Evolutionary conservation across 2,888 invertebrate genomes (phyloP).

Genomic region (Acheta domesticus): DNA sequence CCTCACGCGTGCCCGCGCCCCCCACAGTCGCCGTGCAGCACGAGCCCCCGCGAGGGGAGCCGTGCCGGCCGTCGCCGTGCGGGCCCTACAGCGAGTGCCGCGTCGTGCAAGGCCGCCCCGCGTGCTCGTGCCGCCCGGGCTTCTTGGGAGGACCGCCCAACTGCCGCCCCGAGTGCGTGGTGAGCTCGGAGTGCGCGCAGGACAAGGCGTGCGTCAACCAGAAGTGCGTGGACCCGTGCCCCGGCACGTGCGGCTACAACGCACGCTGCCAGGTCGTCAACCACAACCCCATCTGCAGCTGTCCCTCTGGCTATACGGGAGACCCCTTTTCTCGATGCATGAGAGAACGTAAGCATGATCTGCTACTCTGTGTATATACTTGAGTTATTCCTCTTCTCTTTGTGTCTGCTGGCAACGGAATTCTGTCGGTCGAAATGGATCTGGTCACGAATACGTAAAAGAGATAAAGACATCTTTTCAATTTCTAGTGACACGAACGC

Average conservation of each 20-base stretch:
- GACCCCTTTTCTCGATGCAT: constrained; percentile 77
- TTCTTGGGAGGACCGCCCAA: constrained; percentile 76
- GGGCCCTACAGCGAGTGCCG: constrained; percentile 43
- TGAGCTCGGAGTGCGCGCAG: constrained; percentile 77
- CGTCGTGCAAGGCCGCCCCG: constrained; percentile 58
- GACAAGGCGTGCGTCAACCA: constrained; percentile 76
- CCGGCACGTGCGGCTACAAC: constrained; percentile 76
- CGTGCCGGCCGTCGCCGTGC: constrained; percentile 42
- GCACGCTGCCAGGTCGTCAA: constrained; percentile 79
- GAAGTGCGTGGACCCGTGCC: constrained; percentile 78
- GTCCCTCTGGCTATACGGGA: constrained; percentile 68
- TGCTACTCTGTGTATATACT: neutral
- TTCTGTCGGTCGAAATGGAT: too few relatives aligned
- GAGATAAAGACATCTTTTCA: too few relatives aligned
- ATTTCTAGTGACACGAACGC: too few relatives aligned
- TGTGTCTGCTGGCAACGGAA: too few relatives aligned
- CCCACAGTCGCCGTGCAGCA: constrained; percentile 21
- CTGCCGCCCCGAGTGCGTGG: constrained; percentile 77
- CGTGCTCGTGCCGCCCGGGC: constrained; percentile 74
- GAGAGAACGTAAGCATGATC: constrained; percentile 59
- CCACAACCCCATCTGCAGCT: constrained; percentile 83
- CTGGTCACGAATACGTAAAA: too few relatives aligned
- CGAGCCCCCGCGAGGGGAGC: constrained; percentile 47
- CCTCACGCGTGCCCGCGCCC: constrained; percentile 19
- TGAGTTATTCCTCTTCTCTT: too few relatives aligned